Conservation (phyloP, 2,888 invertebrate species). For the Acleris laterana region DNA sequence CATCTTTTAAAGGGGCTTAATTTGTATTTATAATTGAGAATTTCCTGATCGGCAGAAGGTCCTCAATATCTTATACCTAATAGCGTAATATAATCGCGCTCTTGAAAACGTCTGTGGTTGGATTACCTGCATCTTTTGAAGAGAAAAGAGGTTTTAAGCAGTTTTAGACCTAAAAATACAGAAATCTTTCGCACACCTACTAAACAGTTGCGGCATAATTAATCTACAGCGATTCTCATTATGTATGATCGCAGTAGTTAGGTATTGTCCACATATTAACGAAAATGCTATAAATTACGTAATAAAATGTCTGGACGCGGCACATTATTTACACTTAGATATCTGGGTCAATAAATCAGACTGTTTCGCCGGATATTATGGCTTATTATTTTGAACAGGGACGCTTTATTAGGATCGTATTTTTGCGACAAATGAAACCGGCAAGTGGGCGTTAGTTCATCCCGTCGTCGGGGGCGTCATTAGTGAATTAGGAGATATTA, state of each 20-base stretch:
- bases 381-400: conserved; percentile 20
- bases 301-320: conserved; percentile 29
- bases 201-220: too few relatives aligned
- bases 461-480: not conserved
- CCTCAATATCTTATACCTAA: too few relatives aligned
- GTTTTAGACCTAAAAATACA: not conserved
- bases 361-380: conserved; percentile 14
- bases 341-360: conserved; percentile 23
- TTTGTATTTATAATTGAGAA: too few relatives aligned
- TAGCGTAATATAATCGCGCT: too few relatives aligned
- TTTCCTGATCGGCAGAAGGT: too few relatives aligned
- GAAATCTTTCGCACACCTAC: too few relatives aligned
- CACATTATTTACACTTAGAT: conserved; percentile 27
- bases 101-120: too few relatives aligned
- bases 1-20: too few relatives aligned
- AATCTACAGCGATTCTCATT: not conserved
- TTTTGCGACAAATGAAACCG: conserved; percentile 3
- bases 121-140: too few relatives aligned
- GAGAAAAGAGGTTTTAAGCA: not conserved
- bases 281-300: conserved; percentile 20
- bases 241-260: not conserved
- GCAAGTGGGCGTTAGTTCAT: not conserved
- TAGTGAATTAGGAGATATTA: not conserved
- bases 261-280: conserved; percentile 1
- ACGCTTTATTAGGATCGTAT: conserved; percentile 1